Evolutionary conservation across 2,888 invertebrate species (phyloP), one percentile per base, ranked within the genome.

Genomic region (Cataglyphis cursor): DNA sequence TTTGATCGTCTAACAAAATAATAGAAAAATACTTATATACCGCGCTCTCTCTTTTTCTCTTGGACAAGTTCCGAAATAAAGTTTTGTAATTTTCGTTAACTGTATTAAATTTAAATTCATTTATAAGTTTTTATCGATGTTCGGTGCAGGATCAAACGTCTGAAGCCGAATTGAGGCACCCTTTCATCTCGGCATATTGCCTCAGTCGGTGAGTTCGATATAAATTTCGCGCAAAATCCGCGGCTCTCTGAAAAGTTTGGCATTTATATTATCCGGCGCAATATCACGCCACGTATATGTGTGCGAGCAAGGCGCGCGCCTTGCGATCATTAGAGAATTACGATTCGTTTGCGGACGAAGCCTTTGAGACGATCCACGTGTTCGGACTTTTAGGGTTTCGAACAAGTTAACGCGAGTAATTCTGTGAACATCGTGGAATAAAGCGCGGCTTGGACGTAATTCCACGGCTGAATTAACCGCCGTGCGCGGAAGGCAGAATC

Each of bases 381-480:
- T 18, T 18, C 57, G 62, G 51, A 64, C 64, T 82, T 84, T 82
- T 54, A 59, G 66, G 65, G 28, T 82, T 82, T 78, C 61, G 35
- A 24, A 48, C 64, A 38, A 76, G 74, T 83, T 85, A 85, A 85
- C 83, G 73, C 62, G 85, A 48, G 57, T 66, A 73, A 82, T 57
- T 51, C 51, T 65, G 68, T 54, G 48, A 64, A 24, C 54, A 38
- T 28, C 65, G 59, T 68, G 51, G 59, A 82, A 84, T 80, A 84
- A 83, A 81, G 76, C 85, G 68, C 54, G 66, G 66, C 54, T 31
- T 35, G 74, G 59, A 78, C 78, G 82, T 86, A 90, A 91, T 90
- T 88, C 86, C 82, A 66, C 84, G 48, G 87, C 75, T 80, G 92
- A 91, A 92, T 91, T 92, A 91, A 90, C 86, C 90, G 84, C 72